A percentile compares a stretch with the other conserved stretches of the same genome.
Evolutionary conservation across 2,888 invertebrate genomes (phyloP).

Genomic region (Spilarctia lutea): DNA sequence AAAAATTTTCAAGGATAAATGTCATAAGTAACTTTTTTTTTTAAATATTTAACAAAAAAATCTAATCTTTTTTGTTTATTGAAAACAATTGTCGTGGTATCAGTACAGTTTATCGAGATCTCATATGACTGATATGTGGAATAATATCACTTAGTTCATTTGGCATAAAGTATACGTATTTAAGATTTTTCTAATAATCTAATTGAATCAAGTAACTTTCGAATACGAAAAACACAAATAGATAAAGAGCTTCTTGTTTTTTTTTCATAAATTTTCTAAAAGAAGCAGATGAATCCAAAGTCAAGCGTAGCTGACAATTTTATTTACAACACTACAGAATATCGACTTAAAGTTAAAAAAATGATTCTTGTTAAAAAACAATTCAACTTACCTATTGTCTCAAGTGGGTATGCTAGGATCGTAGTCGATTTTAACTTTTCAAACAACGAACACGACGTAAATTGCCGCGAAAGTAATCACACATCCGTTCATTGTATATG

Average conservation of each 20-base stretch:
- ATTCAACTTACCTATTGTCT: not conserved
- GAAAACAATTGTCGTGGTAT: not conserved
- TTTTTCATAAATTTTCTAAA: not conserved
- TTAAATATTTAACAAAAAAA: not conserved
- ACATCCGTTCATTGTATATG: conserved; percentile 11
- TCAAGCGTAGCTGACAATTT: not conserved
- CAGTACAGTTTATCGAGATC: not conserved
- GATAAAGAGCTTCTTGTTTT: not conserved
- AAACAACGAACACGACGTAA: not conserved
- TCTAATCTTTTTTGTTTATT: not conserved
- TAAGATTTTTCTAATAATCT: not conserved
- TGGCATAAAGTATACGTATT: not conserved
- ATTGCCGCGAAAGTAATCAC: not conserved
- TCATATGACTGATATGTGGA: not conserved
- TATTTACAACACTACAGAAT: not conserved
- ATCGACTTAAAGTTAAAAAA: not conserved
- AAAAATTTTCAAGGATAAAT: no score
- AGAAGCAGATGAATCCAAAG: not conserved
- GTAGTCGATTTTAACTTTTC: not conserved
- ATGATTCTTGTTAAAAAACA: not conserved
- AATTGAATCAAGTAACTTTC: not conserved
- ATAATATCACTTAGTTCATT: not conserved
- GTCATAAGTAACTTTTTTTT: not conserved
- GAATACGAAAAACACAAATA: not conserved
- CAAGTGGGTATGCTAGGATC: not conserved